phyloP scores from a whole-genome alignment of 2,797 vertebrate genomes.

The Epinephelus coioides region DNA sequence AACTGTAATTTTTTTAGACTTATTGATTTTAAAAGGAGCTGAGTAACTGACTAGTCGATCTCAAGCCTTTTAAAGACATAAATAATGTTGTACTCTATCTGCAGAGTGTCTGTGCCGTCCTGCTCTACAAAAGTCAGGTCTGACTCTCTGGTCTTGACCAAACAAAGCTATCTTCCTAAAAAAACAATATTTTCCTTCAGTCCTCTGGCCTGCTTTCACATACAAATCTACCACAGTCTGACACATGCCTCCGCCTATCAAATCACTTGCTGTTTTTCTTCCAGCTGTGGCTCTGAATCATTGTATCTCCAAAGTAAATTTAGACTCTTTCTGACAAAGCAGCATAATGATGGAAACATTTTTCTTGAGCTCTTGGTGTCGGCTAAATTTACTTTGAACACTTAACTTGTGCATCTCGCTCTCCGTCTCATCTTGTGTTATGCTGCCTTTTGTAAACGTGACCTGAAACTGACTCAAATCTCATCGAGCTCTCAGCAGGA shows the following conservation, averaged over 20 bases:
- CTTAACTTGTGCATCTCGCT: constrained; percentile 39
- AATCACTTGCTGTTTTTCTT: constrained; percentile 55
- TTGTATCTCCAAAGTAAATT: constrained; percentile 54
- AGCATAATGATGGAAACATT: constrained; percentile 42
- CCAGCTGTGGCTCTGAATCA: constrained; percentile 39
- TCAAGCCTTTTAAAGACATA: background rate
- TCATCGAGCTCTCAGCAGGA: constrained; percentile 24
- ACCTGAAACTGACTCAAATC: constrained; percentile 51
- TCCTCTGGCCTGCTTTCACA: constrained; percentile 44
- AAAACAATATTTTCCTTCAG: constrained; percentile 30
- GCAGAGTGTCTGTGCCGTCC: background rate
- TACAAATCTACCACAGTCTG: constrained; percentile 51
- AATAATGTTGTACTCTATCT: background rate
- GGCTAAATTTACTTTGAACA: constrained; percentile 51
- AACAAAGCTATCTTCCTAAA: constrained; percentile 28
- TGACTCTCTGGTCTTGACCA: constrained; percentile 15
- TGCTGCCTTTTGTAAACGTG: constrained; percentile 39
- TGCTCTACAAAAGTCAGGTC: background rate
- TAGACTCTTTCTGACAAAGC: constrained; percentile 49
- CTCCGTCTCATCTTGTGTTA: constrained; percentile 20
- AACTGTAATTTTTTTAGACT: background rate
- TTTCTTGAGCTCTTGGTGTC: constrained; percentile 31
- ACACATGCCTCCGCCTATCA: constrained; percentile 58
- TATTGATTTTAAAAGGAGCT: too few relatives aligned
- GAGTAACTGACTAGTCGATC: too few relatives aligned